phyloP scores from a whole-genome alignment of 2,113 vertebrate genomes.

The Neomonachus schauinslandi region DNA sequence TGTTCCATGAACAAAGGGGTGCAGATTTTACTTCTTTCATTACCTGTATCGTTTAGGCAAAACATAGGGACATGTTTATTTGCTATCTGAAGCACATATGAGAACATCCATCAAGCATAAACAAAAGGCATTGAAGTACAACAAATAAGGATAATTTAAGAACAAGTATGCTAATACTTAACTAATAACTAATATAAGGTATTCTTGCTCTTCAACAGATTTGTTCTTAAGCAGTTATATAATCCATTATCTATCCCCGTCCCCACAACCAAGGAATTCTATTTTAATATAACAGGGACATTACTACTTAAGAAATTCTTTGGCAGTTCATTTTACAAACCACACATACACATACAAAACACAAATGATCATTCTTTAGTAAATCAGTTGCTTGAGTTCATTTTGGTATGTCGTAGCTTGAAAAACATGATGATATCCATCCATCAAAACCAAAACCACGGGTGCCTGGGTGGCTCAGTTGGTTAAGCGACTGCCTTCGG shows the following conservation, averaged over 20 bases:
- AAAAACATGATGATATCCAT: neutral
- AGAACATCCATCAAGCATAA: neutral
- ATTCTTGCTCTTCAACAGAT: slow-evolving; percentile 6
- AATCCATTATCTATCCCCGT: neutral
- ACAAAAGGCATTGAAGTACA: neutral
- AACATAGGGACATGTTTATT: neutral
- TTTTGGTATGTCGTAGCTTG: neutral
- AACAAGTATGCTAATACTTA: neutral
- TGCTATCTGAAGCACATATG: slow-evolving; percentile 17
- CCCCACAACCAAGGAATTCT: neutral
- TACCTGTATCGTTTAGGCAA: slow-evolving; percentile 13
- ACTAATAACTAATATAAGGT: neutral
- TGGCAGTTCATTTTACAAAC: slow-evolving; percentile 34
- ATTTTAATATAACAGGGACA: slow-evolving; percentile 39
- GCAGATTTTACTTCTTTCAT: neutral
- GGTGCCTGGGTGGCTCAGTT: too few relatives aligned
- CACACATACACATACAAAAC: neutral
- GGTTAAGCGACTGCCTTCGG: too few relatives aligned
- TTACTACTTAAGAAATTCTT: slow-evolving; percentile 28
- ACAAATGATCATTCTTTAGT: neutral
- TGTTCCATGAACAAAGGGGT: slow-evolving; percentile 27
- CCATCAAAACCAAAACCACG: slow-evolving; percentile 28
- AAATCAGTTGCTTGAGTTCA: slow-evolving; percentile 31
- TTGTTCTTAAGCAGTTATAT: neutral
- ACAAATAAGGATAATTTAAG: slow-evolving; percentile 12